These are phyloP conservation scores for Stenotaenia linearis DNA, from an alignment of 2,888 invertebrate species.

Conservation along the genomic window DNA sequence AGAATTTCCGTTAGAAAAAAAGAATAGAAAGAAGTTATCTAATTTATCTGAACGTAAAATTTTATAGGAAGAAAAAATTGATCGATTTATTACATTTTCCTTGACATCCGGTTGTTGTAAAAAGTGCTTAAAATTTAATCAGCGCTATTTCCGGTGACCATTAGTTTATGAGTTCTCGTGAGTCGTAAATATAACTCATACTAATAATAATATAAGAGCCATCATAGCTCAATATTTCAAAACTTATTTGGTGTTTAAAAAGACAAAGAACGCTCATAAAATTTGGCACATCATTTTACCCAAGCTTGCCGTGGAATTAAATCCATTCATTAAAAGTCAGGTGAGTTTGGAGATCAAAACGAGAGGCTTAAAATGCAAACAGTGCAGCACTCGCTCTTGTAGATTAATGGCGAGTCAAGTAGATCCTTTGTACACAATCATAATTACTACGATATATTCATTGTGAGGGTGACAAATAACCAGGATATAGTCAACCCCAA, in stretches of 20 bases:
- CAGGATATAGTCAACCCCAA: not conserved
- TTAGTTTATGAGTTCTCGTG: not conserved
- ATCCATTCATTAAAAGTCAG: constrained; percentile 26
- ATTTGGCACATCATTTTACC: constrained; percentile 14
- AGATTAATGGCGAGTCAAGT: constrained; percentile 21
- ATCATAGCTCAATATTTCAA: constrained; percentile 16
- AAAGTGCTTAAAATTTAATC: constrained; percentile 3
- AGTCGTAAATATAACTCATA: not conserved
- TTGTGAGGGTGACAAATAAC: constrained; percentile 26
- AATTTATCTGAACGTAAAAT: not conserved
- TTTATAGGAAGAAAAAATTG: not conserved
- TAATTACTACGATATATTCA: constrained; percentile 20
- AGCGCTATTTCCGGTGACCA: not conserved
- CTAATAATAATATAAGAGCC: not conserved
- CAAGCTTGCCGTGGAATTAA: constrained; percentile 8
- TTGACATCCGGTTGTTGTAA: not conserved
- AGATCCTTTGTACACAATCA: constrained; percentile 20
- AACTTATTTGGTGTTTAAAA: not conserved
- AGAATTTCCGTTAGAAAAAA: not conserved
- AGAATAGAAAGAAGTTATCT: too few species aligned
- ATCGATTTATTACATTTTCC: not conserved
- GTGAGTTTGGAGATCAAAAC: not conserved
- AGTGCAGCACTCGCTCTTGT: not conserved
- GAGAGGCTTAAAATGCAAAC: constrained; percentile 11
- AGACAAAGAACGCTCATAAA: constrained; percentile 17